These are phyloP conservation scores for Macrostomum lignano DNA, from an alignment of 1,140 invertebrate genomes.

Conservation along the genomic window DNA sequence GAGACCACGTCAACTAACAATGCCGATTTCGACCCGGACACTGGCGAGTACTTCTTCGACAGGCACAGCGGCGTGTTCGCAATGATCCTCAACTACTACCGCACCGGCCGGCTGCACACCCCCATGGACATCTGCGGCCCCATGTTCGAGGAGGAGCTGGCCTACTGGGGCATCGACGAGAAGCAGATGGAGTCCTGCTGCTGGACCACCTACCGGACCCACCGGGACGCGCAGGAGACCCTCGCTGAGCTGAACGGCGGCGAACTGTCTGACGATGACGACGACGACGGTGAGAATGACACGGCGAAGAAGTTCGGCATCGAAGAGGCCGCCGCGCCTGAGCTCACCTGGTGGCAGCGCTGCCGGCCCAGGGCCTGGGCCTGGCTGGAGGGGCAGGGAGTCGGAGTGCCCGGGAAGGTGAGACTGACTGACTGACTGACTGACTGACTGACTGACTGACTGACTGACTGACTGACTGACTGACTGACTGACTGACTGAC, in stretches of 20 bases:
- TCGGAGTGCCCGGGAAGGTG: too few relatives aligned
- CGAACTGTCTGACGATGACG: too few relatives aligned
- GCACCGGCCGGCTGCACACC: constrained; percentile 16
- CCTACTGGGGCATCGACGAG: constrained; percentile 15
- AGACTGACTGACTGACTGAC: too few relatives aligned
- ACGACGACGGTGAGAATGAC: constrained; percentile 9
- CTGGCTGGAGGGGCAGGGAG: constrained; percentile 19
- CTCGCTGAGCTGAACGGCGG: constrained; percentile 16
- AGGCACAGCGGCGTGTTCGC: constrained; percentile 22
- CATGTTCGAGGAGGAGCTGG: constrained; percentile 9
- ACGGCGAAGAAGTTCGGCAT: constrained; percentile 15
- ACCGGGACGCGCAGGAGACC: constrained; percentile 21
- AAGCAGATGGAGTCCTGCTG: constrained; percentile 27
- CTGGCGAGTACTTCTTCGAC: constrained; percentile 25
- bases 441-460: too few relatives aligned
- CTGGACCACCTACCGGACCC: constrained; percentile 17
- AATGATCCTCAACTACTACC: constrained; percentile 27
- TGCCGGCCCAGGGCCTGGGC: constrained; percentile 17
- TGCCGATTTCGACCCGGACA: constrained; percentile 17
- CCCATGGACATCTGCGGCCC: constrained; percentile 9
- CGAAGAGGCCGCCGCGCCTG: constrained; percentile 11
- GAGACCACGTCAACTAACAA: constrained; percentile 16
- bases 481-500: too few relatives aligned
- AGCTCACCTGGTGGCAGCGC: constrained; percentile 12
- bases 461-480: too few relatives aligned